Conservation (phyloP, 2,888 invertebrate species). For the Eugnorisma glareosa region DNA sequence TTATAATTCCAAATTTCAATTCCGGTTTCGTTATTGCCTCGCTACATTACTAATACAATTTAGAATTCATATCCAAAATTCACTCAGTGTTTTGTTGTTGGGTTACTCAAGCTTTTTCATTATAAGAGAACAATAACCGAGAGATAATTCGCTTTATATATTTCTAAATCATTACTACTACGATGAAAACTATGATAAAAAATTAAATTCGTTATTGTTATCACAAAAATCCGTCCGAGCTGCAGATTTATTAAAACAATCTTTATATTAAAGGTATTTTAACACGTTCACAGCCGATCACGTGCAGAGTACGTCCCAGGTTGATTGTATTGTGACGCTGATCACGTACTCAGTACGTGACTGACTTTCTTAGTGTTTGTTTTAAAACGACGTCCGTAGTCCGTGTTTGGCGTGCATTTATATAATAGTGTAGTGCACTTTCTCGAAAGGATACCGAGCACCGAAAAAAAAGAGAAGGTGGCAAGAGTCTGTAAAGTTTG, state of each 20-base stretch:
- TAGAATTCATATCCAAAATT: neutral
- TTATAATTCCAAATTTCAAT: neutral
- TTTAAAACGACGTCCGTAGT: too few relatives aligned
- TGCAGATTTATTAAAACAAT: neutral
- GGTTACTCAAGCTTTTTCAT: neutral
- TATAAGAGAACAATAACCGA: neutral
- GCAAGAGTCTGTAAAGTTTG: too few relatives aligned
- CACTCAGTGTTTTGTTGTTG: neutral
- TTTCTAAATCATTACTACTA: neutral
- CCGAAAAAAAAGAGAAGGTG: too few relatives aligned
- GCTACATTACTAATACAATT: neutral
- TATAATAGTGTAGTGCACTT: too few relatives aligned
- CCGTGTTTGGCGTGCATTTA: too few relatives aligned
- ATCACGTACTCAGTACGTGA: too few relatives aligned
- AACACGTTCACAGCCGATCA: too few relatives aligned
- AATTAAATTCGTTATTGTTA: slow-evolving; percentile 34
- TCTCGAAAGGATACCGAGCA: too few relatives aligned
- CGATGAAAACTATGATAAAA: slow-evolving; percentile 4
- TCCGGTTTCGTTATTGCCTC: neutral
- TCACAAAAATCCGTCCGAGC: slow-evolving; percentile 6
- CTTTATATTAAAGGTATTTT: neutral
- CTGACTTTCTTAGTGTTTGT: too few relatives aligned
- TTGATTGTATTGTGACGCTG: too few relatives aligned
- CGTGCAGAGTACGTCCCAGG: too few relatives aligned
- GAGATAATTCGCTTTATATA: neutral